Conservation (phyloP, 2,888 invertebrate genomes). For the Anarsia innoxiella region DNA sequence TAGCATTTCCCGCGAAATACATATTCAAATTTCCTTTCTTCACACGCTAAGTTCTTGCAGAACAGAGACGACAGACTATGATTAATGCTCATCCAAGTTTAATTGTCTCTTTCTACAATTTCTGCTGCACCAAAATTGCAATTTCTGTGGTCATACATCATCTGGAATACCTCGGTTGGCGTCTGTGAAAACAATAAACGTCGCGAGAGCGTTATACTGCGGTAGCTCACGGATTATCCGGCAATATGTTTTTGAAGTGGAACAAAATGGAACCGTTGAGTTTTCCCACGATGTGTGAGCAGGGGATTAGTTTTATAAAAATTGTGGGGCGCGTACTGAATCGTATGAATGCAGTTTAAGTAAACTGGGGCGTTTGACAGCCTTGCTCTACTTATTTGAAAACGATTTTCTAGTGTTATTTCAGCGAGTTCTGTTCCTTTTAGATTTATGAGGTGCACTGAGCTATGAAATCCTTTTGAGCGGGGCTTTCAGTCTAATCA, state of each 20-base stretch:
- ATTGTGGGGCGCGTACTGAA: too few species aligned
- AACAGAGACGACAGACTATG: constrained; percentile 7
- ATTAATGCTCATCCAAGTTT: constrained; percentile 3
- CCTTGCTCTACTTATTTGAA: too few species aligned
- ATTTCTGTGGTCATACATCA: constrained; percentile 19
- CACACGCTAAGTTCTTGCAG: too few species aligned
- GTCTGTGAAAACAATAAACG: constrained; percentile 9
- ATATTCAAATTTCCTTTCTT: too few species aligned
- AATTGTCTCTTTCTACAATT: constrained; percentile 7
- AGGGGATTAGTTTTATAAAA: background rate
- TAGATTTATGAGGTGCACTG: too few species aligned
- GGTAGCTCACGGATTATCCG: constrained; percentile 5
- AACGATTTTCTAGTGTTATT: too few species aligned
- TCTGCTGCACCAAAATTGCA: constrained; percentile 20
- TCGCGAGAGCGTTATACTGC: constrained; percentile 6
- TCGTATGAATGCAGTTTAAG: too few species aligned
- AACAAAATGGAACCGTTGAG: constrained; percentile 4
- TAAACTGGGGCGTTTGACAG: too few species aligned
- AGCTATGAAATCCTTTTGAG: too few species aligned
- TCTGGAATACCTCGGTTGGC: constrained; percentile 5
- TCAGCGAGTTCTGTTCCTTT: too few species aligned
- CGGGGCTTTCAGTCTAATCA: too few species aligned
- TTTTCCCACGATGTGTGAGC: constrained; percentile 5
- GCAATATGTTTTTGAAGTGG: constrained; percentile 9
- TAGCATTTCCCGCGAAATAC: too few species aligned